Evolutionary conservation across 2,797 vertebrate species (phyloP).

Genomic region (Sebastes oblongus): DNA sequence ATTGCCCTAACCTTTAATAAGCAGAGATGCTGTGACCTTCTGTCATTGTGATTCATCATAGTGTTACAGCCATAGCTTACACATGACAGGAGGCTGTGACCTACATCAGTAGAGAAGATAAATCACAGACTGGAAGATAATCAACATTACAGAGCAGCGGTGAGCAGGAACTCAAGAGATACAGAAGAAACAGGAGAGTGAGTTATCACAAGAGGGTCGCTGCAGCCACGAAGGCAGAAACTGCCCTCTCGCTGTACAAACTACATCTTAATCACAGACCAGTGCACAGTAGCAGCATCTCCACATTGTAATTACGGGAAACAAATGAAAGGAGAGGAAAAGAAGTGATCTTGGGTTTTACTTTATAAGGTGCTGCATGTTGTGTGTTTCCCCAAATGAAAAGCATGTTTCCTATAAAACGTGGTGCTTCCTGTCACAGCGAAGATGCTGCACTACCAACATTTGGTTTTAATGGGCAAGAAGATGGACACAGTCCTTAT

Average conservation of each 20-base stretch:
- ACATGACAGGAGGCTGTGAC: neutral
- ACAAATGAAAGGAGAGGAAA: neutral
- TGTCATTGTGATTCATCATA: neutral
- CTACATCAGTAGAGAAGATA: neutral
- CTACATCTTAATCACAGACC: neutral
- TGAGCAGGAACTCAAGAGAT: neutral
- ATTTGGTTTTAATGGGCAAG: neutral
- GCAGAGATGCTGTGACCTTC: neutral
- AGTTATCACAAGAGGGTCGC: neutral
- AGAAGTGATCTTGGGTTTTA: neutral
- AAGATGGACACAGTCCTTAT: neutral
- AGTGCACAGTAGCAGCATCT: neutral
- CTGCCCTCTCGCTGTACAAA: neutral
- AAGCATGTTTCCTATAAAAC: constrained; percentile 8
- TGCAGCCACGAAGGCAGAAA: neutral
- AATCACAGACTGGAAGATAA: neutral
- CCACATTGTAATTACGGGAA: neutral
- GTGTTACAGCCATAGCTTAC: neutral
- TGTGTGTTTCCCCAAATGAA: neutral
- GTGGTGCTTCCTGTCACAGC: neutral
- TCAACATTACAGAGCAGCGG: neutral
- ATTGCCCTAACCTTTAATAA: neutral
- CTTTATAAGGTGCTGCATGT: neutral
- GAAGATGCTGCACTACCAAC: neutral
- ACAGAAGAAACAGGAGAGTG: neutral